Evolutionary conservation across 2,888 invertebrate genomes (phyloP).

Genomic region (Limenitis camilla): DNA sequence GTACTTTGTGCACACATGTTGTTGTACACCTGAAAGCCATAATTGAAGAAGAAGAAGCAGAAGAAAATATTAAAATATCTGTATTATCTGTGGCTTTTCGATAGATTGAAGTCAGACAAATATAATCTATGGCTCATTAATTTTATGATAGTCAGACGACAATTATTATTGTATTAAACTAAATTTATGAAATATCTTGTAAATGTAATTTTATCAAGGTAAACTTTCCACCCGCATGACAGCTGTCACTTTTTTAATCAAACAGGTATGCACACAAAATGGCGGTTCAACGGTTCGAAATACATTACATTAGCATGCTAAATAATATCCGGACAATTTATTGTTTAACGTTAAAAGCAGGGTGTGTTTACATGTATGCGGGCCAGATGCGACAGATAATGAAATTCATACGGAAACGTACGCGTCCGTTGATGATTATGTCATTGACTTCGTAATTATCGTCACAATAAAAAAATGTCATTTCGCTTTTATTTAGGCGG

Average conservation of each 20-base stretch:
- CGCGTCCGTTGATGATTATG: constrained; percentile 20
- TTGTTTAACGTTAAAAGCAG: constrained; percentile 24
- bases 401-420: constrained; percentile 23
- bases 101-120: too few relatives aligned
- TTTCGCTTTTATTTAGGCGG: constrained; percentile 10
- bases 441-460: constrained; percentile 19
- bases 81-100: too few relatives aligned
- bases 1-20: too few relatives aligned
- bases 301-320: constrained; percentile 27
- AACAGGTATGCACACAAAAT: constrained; percentile 20
- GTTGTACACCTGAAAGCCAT: too few relatives aligned
- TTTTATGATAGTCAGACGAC: too few relatives aligned
- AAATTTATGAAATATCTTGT: not conserved
- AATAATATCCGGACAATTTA: constrained; percentile 43
- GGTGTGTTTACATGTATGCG: constrained; percentile 27
- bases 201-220: constrained; percentile 4
- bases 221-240: constrained; percentile 39
- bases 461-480: constrained; percentile 15
- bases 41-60: too few relatives aligned
- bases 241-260: constrained; percentile 40
- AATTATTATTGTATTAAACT: too few relatives aligned
- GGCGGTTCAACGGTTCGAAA: constrained; percentile 9
- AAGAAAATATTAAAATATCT: too few relatives aligned
- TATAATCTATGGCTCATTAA: too few relatives aligned
- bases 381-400: constrained; percentile 28